Conservation (phyloP, 2,113 vertebrate genomes). For the Pholis gunnellus region DNA sequence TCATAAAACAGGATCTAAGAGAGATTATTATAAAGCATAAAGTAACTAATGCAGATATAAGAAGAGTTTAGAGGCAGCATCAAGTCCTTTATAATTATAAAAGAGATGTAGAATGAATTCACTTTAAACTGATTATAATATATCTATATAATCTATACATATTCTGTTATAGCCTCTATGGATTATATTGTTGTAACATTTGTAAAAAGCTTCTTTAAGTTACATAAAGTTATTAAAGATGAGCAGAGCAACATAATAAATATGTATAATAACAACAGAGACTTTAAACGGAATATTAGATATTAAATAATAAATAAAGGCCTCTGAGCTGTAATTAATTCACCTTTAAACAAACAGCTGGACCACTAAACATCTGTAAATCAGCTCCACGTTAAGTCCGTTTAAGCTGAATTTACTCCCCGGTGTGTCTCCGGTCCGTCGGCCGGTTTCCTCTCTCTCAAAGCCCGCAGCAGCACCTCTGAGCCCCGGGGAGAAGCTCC, state of each 20-base stretch:
- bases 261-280: neutral
- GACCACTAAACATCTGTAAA: neutral
- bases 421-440: neutral
- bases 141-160: no score
- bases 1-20: no score
- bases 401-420: neutral
- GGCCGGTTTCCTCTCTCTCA: neutral
- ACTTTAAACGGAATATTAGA: neutral
- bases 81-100: neutral
- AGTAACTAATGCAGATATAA: no score
- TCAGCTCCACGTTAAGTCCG: neutral
- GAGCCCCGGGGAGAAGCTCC: neutral
- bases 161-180: no score
- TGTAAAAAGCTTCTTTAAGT: neutral
- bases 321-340: neutral
- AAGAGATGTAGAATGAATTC: neutral
- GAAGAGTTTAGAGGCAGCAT: neutral
- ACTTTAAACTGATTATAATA: neutral
- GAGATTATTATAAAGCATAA: no score
- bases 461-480: neutral
- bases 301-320: neutral
- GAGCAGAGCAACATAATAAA: neutral
- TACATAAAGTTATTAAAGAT: neutral
- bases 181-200: no score
- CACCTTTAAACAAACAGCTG: neutral